A percentile compares a stretch with the other conserved stretches of the same genome.
These are phyloP conservation scores for Mugil cephalus DNA, from an alignment of 2,113 vertebrate species.

Conservation along the genomic window DNA sequence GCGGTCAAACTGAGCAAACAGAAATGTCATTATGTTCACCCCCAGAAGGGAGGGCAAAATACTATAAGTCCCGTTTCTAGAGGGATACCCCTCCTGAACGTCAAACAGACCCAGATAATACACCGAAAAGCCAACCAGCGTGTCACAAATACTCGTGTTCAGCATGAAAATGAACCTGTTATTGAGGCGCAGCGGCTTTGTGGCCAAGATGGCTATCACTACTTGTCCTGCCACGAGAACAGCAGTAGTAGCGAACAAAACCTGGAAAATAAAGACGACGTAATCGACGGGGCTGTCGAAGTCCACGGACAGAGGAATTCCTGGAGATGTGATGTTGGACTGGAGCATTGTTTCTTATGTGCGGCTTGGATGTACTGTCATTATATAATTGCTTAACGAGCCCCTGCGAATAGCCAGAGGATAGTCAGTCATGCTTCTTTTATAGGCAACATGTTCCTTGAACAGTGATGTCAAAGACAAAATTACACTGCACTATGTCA, in stretches of 20 bases:
- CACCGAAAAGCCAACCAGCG: conserved; percentile 81
- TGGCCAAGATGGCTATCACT: conserved; percentile 75
- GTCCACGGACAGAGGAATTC: conserved; percentile 75
- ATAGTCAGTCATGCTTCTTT: no score
- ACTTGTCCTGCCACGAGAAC: conserved; percentile 80
- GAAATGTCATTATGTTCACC: conserved; percentile 84
- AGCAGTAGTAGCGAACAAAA: conserved; percentile 79
- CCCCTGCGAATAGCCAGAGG: no score
- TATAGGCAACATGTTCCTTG: no score
- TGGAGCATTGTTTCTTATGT: conserved; percentile 60
- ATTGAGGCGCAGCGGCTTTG: conserved; percentile 73
- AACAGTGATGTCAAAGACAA: no score
- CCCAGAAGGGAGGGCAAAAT: conserved; percentile 84
- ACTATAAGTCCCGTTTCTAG: conserved; percentile 81
- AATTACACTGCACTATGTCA: no score
- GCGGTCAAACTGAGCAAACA: conserved; percentile 85
- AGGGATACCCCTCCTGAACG: conserved; percentile 85
- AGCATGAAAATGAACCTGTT: conserved; percentile 86
- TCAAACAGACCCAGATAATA: conserved; percentile 86
- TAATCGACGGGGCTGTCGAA: conserved; percentile 75
- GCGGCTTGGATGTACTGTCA: no score
- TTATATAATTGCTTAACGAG: no score
- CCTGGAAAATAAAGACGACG: conserved; percentile 82
- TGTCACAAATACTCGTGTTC: conserved; percentile 87
- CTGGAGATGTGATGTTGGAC: conserved; percentile 60